Conservation (phyloP, 2,113 vertebrate species). For the Candoia aspera region DNA sequence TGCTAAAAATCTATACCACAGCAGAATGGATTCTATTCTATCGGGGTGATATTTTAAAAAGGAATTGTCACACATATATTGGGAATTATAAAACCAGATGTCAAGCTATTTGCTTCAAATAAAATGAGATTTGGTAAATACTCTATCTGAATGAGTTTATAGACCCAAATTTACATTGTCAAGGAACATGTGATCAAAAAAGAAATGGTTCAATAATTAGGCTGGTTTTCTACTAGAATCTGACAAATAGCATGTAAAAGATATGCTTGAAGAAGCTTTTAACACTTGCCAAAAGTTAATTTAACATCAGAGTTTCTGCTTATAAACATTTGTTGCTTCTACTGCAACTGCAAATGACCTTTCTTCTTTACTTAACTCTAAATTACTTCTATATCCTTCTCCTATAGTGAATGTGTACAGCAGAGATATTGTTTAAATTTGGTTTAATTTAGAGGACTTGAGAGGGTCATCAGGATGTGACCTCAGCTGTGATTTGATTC, state of each 20-base stretch:
- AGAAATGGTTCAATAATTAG: neutral
- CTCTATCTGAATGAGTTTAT: neutral
- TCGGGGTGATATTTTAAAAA: neutral
- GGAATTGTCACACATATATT: neutral
- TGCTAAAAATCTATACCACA: conserved; percentile 45
- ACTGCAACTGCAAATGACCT: neutral
- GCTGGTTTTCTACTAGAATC: neutral
- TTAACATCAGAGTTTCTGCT: conserved; percentile 4
- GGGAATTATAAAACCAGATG: neutral
- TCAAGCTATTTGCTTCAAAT: neutral
- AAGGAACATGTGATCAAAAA: neutral
- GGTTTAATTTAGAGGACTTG: neutral
- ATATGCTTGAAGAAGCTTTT: neutral
- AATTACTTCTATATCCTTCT: neutral
- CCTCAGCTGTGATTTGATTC: neutral
- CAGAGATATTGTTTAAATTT: neutral
- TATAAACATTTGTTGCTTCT: conserved; percentile 8
- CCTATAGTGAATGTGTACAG: neutral
- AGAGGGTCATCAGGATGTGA: neutral
- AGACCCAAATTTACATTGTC: neutral
- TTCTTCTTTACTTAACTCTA: conserved; percentile 8
- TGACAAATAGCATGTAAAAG: conserved; percentile 30
- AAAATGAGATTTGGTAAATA: conserved; percentile 21
- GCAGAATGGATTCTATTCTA: conserved; percentile 9
- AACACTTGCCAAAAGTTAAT: conserved; percentile 3